Evolutionary conservation across 2,113 vertebrate genomes (phyloP), one percentile per base, ranked within the genome.

Genomic region (Trichomycterus rosablanca): DNA sequence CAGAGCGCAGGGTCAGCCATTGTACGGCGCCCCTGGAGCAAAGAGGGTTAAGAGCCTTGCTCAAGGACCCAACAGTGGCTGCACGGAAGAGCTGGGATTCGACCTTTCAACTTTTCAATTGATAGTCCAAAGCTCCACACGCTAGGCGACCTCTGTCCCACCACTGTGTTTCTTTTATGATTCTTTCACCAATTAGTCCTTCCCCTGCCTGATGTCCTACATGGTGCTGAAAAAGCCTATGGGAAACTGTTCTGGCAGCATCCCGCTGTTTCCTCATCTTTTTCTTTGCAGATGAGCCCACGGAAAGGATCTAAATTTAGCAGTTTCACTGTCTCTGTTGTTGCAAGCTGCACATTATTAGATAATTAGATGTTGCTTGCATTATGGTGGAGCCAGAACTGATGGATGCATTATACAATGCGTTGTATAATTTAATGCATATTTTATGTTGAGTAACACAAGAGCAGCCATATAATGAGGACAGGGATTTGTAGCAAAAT

Each of bases 401-500:
- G 5, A 72, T 71, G 42, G 62, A 57, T 67, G 49, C 68, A 58
- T 86, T 85, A 80, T 71, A 60, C 85, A 83, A 86, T 71, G 66
- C 35, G 59, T 87, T 85, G 83, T 80, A 77, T 84, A 81, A 85
- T 82, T 69, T 66, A 64, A 76, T 82, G 77, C 80, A 81, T 81
- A 81, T 84, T 83, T 86, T 73, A 84, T 84, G 71, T 63, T 45
- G 62, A 74, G 61, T 57, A 58, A 26, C 59, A 72, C 71, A 42
- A 23, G 37, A 34, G n/a, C n/a, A 24, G 19, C 42, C 48, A 20
- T 39, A 30, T 16, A 26, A 48, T 58, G 18, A 12, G 42, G 46
- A 26, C 30, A 14, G 46, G 49, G 30, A 57, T 45, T 14, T 20
- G 52, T 26, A 49, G 28, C 53, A 34, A 63, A 24, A 62, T 50